phyloP scores from a whole-genome alignment of 2,797 vertebrate genomes.

The Sebastes alutus region DNA sequence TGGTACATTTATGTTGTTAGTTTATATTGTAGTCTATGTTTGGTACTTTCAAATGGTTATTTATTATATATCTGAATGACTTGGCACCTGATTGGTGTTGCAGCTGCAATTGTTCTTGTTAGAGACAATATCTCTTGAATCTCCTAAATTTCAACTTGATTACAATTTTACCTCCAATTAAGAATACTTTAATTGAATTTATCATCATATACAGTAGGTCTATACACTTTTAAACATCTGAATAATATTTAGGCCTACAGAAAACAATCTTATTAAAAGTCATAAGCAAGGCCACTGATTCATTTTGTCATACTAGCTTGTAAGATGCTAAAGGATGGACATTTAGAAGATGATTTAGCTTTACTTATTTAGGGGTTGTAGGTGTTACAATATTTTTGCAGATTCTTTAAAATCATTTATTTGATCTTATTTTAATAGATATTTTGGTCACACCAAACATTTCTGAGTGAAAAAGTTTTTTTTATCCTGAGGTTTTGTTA shows the following conservation, averaged over 20 bases:
- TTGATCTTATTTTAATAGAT: background rate
- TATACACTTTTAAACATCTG: background rate
- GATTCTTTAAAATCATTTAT: background rate
- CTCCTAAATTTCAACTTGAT: background rate
- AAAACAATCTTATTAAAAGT: background rate
- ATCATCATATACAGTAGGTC: background rate
- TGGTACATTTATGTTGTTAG: background rate
- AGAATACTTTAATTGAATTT: background rate
- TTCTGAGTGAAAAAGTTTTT: background rate
- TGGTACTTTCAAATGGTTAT: background rate
- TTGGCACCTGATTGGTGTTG: background rate
- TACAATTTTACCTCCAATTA: background rate
- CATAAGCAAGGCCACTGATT: background rate
- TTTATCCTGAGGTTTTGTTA: background rate
- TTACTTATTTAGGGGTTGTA: background rate
- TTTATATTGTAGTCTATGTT: fast-evolving
- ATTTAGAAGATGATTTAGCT: background rate
- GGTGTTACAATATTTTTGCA: background rate
- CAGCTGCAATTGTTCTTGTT: background rate
- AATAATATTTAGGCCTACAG: background rate
- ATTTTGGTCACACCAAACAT: background rate
- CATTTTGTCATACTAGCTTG: background rate
- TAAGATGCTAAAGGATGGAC: background rate
- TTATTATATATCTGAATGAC: too few relatives aligned
- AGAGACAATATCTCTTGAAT: background rate